Percentiles rank a stretch among this genome's conserved stretches.
phyloP scores from a whole-genome alignment of 1,140 invertebrate genomes.

The Drosophila asahinai region DNA sequence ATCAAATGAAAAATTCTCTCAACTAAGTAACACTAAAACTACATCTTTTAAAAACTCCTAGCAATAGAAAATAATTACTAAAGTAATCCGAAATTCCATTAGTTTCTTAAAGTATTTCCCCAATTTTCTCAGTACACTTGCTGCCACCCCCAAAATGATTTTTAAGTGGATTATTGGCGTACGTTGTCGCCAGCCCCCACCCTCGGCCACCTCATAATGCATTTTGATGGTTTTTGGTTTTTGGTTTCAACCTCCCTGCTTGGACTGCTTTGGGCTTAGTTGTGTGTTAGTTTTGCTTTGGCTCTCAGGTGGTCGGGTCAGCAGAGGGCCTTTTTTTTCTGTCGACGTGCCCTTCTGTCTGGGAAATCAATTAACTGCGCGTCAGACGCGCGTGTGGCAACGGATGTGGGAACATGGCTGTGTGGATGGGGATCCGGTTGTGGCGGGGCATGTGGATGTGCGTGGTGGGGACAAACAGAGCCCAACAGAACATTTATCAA shows the following conservation, averaged over 20 bases:
- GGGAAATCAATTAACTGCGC: slow-evolving; percentile 79
- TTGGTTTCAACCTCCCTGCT: slow-evolving; percentile 15
- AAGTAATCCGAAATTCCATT: neutral
- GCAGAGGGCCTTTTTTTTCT: slow-evolving; percentile 10
- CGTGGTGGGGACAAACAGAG: neutral
- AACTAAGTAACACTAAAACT: neutral
- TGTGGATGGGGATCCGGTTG: slow-evolving; percentile 5
- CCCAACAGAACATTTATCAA: slow-evolving; percentile 69
- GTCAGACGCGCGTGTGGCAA: slow-evolving; percentile 57
- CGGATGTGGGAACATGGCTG: slow-evolving; percentile 55
- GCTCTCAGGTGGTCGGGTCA: slow-evolving; percentile 10
- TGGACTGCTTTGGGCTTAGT: slow-evolving; percentile 14
- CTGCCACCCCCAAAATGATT: slow-evolving; percentile 36
- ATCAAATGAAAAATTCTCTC: too few relatives aligned
- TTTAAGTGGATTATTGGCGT: slow-evolving; percentile 74
- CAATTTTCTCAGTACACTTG: neutral
- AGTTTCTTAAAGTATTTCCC: neutral
- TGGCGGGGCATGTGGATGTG: slow-evolving; percentile 3
- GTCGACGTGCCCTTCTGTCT: slow-evolving; percentile 32
- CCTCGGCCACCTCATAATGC: slow-evolving; percentile 23
- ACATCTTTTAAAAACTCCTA: too few relatives aligned
- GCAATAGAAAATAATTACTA: neutral
- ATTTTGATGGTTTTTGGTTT: slow-evolving; percentile 55
- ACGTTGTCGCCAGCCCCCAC: slow-evolving; percentile 36
- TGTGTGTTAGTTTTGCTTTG: slow-evolving; percentile 6